Evolutionary conservation across 2,113 vertebrate species (phyloP).

Genomic region (Gobio gobio): DNA sequence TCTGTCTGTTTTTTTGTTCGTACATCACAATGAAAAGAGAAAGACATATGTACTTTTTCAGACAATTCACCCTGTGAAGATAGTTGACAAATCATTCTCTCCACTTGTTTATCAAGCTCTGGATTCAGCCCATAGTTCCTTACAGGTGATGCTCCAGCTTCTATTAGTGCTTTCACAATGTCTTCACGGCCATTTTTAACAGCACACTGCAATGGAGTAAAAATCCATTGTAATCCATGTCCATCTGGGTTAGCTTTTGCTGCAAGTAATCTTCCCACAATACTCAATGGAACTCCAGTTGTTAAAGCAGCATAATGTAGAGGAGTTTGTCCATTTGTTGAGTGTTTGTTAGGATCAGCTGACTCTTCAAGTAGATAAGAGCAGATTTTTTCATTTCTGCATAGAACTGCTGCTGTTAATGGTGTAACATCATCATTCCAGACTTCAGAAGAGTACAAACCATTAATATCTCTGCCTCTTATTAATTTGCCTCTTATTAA

Average conservation of each 20-base stretch:
- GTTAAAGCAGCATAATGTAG: conserved; percentile 57
- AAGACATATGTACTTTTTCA: neutral
- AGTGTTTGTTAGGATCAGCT: conserved; percentile 40
- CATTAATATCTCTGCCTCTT: conserved; percentile 35
- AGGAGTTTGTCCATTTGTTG: rapidly evolving
- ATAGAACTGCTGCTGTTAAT: conserved; percentile 62
- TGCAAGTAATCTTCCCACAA: conserved; percentile 25
- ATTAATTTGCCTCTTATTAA: conserved; percentile 26
- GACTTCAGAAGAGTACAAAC: conserved; percentile 31
- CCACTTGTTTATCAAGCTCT: conserved; percentile 48
- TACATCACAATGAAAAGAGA: neutral
- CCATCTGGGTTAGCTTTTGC: conserved; percentile 11
- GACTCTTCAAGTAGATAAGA: conserved; percentile 12
- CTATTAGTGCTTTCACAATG: conserved; percentile 52
- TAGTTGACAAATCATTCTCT: conserved; percentile 30
- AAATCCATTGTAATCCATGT: rapidly evolving
- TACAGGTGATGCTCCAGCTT: conserved; percentile 47
- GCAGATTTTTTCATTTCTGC: conserved; percentile 28
- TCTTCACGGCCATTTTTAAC: conserved; percentile 45
- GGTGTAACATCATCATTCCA: conserved; percentile 41
- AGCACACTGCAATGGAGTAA: conserved; percentile 57
- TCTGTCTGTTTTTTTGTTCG: rapidly evolving
- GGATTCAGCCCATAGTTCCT: neutral
- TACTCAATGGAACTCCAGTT: neutral
- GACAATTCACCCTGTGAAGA: neutral